A percentile compares a stretch with the other conserved stretches of the same genome.
phyloP scores from a whole-genome alignment of 2,113 vertebrate genomes.

The Rostratula benghalensis region DNA sequence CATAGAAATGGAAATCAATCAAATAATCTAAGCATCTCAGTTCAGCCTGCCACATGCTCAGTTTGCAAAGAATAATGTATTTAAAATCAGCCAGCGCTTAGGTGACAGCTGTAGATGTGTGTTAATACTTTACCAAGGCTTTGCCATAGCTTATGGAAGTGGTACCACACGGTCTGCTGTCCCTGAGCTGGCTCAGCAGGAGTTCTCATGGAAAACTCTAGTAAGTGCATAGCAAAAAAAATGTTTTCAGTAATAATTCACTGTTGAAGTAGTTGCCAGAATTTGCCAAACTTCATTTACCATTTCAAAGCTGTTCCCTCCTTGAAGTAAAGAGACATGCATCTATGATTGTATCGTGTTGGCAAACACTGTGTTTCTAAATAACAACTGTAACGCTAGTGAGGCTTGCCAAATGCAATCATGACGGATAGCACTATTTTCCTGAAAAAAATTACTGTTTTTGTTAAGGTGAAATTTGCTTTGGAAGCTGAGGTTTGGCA shows the following conservation, averaged over 20 bases:
- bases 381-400: slow-evolving; percentile 13
- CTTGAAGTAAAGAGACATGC: not conserved
- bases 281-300: not conserved
- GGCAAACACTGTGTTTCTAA: slow-evolving; percentile 19
- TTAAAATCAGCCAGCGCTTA: not conserved
- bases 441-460: not conserved
- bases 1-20: not conserved
- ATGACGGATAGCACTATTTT: not conserved
- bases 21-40: not conserved
- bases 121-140: not conserved
- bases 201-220: not conserved
- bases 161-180: not conserved
- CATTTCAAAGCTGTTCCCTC: slow-evolving; percentile 14
- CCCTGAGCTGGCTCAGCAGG: not conserved
- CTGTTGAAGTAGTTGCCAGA: not conserved
- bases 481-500: not conserved
- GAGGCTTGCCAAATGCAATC: slow-evolving; percentile 20
- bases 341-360: not conserved
- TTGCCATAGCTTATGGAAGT: not conserved
- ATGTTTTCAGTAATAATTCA: not conserved
- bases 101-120: not conserved
- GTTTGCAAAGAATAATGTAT: not conserved
- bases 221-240: not conserved
- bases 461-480: not conserved
- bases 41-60: not conserved